Evolutionary conservation across 2,797 vertebrate genomes (phyloP), one percentile per base, ranked within the genome.

Genomic region (Arnoldichthys spilopterus): DNA sequence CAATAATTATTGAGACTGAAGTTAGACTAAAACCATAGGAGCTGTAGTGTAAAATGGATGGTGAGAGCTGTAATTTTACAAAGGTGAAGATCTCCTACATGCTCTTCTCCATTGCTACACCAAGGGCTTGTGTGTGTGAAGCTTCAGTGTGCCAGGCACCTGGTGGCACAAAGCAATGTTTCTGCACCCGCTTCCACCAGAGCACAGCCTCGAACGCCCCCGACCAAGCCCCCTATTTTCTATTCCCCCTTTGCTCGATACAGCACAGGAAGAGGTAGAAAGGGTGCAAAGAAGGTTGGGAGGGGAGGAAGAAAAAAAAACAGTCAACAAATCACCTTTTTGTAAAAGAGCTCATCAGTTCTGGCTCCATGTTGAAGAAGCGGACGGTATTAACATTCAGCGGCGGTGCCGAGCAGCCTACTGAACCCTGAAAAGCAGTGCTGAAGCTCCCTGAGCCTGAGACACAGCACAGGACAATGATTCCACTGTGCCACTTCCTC

Each of bases 391-490:
- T 88, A 86, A 84, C 80, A 90, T 89, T 87, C 88, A 62, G 77
- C 20, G 70, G 34, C 66, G 74, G 85, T 84, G 75, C 74, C 11
- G 77, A 9, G 47, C 72, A 34, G 77, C 74, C 51, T 72, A 69
- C 71, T 56, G 77, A 71, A 79, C 58, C 74, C 81, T 83, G 84
- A 88, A 88, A 83, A 75, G 76, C 75, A 26, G 62, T 16, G 75
- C 75, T 71, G 72, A 77, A 87, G 66, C 54, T 72, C 66, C 70
- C 77, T 74, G 61, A 76, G 80, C 80, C 87, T 79, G 89, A 89
- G 90, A 90, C 86, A 90, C 90, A 90, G 89, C 89, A 87, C 85
- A 67, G 80, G 86, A 95, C 94, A 94, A 95, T 93, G 90, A 90
- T 74, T 89, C 70, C 81, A 86, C 86, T 90, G 87, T 91, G 86